Conservation (phyloP, 1,140 invertebrate species). For the Phthorimaea operculella region DNA sequence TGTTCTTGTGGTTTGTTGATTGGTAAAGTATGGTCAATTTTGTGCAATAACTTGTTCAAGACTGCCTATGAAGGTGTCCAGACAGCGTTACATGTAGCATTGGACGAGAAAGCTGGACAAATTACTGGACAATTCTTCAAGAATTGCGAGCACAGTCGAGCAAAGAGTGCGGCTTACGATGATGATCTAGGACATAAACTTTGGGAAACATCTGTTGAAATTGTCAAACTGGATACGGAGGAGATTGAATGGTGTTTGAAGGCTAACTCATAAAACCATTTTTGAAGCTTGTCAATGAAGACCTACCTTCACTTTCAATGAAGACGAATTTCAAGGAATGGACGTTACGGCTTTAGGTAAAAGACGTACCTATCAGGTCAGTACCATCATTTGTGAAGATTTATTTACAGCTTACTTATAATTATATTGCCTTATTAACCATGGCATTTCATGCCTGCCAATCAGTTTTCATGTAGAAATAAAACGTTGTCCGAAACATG, state of each 20-base stretch:
- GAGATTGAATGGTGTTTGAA: conserved; percentile 22
- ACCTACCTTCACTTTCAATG: no score
- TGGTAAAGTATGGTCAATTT: neutral
- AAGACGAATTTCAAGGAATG: no score
- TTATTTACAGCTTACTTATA: no score
- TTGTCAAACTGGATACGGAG: conserved; percentile 27
- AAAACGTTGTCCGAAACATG: no score
- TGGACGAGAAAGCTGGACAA: conserved; percentile 29
- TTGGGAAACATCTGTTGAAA: conserved; percentile 33
- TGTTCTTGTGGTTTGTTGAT: conserved; percentile 42
- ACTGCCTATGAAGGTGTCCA: conserved; percentile 47
- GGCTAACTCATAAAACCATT: no score
- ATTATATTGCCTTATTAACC: no score
- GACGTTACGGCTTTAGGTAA: no score
- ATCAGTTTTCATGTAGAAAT: no score
- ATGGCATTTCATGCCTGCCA: no score
- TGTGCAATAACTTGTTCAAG: conserved; percentile 13
- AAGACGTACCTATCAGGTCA: no score
- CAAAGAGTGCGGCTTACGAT: conserved; percentile 9
- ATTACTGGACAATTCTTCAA: conserved; percentile 50
- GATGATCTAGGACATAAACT: conserved; percentile 19
- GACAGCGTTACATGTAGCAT: conserved; percentile 33
- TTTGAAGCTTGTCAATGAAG: no score
- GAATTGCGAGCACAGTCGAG: conserved; percentile 25
- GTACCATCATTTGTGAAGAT: no score